phyloP scores from a whole-genome alignment of 2,888 invertebrate species.

The Fissipunctia ypsillon region DNA sequence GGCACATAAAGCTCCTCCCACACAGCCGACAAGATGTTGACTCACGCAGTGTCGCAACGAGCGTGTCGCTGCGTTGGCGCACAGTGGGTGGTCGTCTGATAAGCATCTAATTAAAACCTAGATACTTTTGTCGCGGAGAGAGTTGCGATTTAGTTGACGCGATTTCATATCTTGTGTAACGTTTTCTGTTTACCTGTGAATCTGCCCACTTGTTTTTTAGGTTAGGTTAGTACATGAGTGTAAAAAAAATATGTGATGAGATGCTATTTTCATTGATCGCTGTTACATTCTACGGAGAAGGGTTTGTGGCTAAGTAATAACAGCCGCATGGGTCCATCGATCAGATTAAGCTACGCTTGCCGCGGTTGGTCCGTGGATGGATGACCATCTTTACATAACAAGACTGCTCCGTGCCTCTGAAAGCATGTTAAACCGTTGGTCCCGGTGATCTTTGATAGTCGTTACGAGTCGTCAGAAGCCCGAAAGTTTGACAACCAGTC shows the following conservation, averaged over 20 bases:
- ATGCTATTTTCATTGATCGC: not conserved
- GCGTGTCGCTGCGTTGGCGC: constrained; percentile 78
- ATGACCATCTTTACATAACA: too few relatives aligned
- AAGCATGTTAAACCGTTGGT: too few relatives aligned
- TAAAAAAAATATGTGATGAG: not conserved
- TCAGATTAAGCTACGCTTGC: too few relatives aligned
- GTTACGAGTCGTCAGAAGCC: too few relatives aligned
- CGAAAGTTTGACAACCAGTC: too few relatives aligned
- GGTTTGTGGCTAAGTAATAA: too few relatives aligned
- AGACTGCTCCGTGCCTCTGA: too few relatives aligned
- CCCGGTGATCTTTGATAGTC: too few relatives aligned
- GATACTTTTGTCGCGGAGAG: constrained; percentile 70
- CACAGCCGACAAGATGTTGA: constrained; percentile 72
- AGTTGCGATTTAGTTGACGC: constrained; percentile 50
- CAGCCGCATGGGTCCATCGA: too few relatives aligned
- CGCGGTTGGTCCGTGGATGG: too few relatives aligned
- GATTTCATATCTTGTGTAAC: constrained; percentile 13
- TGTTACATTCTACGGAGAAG: not conserved
- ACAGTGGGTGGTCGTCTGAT: constrained; percentile 84
- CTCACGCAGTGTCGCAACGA: constrained; percentile 82
- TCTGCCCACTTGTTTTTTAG: not conserved
- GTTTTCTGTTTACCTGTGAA: not conserved
- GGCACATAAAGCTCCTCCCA: constrained; percentile 68
- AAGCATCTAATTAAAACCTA: constrained; percentile 86
- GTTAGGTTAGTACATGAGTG: not conserved